phyloP scores from a whole-genome alignment of 2,113 vertebrate species.

The Hypocryptadius cinnamomeus region DNA sequence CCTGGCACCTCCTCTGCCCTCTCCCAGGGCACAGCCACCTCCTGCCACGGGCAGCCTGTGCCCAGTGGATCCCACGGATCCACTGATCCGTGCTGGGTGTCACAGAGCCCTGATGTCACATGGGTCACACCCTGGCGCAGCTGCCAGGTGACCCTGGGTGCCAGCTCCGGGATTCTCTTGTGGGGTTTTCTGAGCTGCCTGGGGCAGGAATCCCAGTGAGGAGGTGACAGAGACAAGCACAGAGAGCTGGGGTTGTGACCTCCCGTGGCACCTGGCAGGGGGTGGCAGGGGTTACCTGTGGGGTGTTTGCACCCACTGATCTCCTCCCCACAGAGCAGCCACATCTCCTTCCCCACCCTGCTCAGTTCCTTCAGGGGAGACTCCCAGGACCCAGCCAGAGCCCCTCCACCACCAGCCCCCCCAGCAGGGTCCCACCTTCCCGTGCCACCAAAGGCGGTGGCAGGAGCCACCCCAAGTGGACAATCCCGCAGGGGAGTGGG shows the following conservation, averaged over 20 bases:
- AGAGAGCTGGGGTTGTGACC: neutral
- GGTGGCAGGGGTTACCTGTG: rapidly evolving
- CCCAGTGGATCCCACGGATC: too few species aligned
- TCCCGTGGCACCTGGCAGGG: neutral
- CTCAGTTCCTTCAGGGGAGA: neutral
- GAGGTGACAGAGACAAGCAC: neutral
- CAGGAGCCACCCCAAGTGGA: rapidly evolving
- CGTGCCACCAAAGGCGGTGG: rapidly evolving
- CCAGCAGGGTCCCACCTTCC: neutral
- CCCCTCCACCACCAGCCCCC: rapidly evolving
- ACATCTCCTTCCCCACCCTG: neutral
- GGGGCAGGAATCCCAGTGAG: neutral
- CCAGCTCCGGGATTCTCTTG: neutral
- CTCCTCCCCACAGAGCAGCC: neutral
- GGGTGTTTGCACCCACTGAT: neutral
- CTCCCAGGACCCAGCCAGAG: neutral
- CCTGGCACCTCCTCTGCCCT: neutral
- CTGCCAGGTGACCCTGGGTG: neutral
- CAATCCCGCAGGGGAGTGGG: rapidly evolving
- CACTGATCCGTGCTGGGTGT: rapidly evolving
- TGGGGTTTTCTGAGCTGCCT: neutral
- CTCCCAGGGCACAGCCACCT: neutral
- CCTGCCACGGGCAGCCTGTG: rapidly evolving
- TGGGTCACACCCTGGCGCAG: neutral
- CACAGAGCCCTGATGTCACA: neutral